Evolutionary conservation across 2,797 vertebrate species (phyloP).

Genomic region (Epinephelus malabaricus): DNA sequence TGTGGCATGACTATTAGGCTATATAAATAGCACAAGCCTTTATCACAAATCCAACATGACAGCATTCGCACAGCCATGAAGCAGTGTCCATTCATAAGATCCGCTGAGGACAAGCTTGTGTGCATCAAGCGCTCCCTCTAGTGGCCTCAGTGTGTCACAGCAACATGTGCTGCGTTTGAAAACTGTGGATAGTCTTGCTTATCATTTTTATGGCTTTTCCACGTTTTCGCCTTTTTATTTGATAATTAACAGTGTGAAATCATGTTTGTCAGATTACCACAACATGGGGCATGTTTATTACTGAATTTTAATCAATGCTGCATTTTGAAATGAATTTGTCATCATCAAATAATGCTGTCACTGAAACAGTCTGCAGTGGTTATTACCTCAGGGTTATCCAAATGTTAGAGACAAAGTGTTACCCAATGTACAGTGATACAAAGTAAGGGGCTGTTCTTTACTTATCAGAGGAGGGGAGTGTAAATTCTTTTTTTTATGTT

Average conservation of each 20-base stretch:
- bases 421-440: no score
- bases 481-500: no score
- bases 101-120: not conserved
- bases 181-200: not conserved
- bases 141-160: not conserved
- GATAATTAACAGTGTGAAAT: not conserved
- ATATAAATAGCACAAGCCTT: not conserved
- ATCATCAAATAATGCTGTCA: no score
- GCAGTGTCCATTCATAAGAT: conserved; percentile 8
- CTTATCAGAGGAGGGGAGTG: no score
- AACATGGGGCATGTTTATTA: not conserved
- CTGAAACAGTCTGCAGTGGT: no score
- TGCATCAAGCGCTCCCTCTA: conserved; percentile 29
- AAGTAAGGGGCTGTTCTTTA: no score
- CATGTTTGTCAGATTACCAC: not conserved
- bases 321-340: no score
- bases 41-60: not conserved
- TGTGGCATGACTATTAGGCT: not conserved
- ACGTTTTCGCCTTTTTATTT: not conserved
- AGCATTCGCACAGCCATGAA: not conserved
- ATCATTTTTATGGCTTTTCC: not conserved
- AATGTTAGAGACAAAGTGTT: no score
- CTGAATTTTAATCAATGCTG: not conserved
- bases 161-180: not conserved
- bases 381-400: no score